A percentile compares a stretch with the other conserved stretches of the same genome.
These are phyloP conservation scores for Cottoperca gobio DNA, from an alignment of 2,797 vertebrate species.

Conservation along the genomic window DNA sequence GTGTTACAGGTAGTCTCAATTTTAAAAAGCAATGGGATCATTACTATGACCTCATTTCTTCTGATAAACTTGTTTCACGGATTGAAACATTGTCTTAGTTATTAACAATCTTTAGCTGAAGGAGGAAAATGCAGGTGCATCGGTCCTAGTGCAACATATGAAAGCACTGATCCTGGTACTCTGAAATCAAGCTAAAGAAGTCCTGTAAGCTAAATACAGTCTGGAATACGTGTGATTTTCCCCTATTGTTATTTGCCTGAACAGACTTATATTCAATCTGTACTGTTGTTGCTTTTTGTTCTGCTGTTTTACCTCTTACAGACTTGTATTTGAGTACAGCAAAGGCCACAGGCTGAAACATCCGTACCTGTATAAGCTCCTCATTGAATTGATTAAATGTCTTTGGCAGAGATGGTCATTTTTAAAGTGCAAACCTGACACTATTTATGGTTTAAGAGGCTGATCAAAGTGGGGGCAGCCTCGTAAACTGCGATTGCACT, in stretches of 20 bases:
- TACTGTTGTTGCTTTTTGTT: conserved; percentile 10
- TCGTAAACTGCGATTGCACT: conserved; percentile 27
- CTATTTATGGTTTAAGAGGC: conserved; percentile 20
- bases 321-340: neutral
- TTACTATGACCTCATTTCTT: conserved; percentile 54
- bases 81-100: conserved; percentile 22
- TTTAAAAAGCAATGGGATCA: conserved; percentile 44
- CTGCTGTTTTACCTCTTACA: conserved; percentile 3
- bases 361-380: neutral
- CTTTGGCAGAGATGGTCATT: conserved; percentile 1
- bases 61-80: conserved; percentile 44
- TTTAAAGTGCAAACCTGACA: conserved; percentile 21
- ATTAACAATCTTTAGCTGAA: conserved; percentile 21
- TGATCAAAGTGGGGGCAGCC: conserved; percentile 1
- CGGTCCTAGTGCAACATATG: neutral
- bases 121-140: conserved; percentile 33
- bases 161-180: neutral
- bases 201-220: neutral
- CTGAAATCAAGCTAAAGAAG: neutral
- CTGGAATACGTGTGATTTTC: neutral
- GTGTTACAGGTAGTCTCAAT: conserved; percentile 57
- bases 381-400: conserved; percentile 20
- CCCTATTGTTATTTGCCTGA: neutral
- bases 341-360: conserved; percentile 4
- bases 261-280: no score